A percentile compares a stretch with the other conserved stretches of the same genome.
These are phyloP conservation scores for Syngnathus floridae DNA, from an alignment of 2,113 vertebrate species.

Conservation along the genomic window DNA sequence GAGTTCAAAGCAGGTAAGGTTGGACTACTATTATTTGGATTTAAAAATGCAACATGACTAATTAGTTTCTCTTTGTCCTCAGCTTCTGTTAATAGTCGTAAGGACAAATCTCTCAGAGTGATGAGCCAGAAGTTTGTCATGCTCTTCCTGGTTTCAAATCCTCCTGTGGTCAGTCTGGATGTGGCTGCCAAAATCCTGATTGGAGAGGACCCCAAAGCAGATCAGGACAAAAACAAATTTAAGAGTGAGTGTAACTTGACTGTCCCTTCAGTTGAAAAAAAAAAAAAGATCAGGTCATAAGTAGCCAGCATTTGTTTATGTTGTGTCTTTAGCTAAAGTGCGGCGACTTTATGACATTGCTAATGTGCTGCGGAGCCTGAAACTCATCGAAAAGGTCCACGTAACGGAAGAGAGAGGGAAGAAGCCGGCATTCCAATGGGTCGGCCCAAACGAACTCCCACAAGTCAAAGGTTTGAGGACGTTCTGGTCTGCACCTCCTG, in stretches of 20 bases:
- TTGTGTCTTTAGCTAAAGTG: conserved; percentile 81
- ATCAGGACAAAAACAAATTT: conserved; percentile 93
- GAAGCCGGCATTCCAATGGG: conserved; percentile 97
- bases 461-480: conserved; percentile 63
- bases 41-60: not conserved
- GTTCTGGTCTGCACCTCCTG: no score
- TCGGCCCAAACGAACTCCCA: conserved; percentile 77
- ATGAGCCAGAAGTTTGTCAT: conserved; percentile 99
- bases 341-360: conserved; percentile 93
- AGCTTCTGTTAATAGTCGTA: conserved; percentile 90
- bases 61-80: conserved; percentile 6
- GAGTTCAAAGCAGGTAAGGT: conserved; percentile 85
- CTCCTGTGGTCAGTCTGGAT: conserved; percentile 88
- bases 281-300: not conserved
- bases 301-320: not conserved
- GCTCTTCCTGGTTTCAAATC: conserved; percentile 88
- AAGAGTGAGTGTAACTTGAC: conserved; percentile 81
- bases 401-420: conserved; percentile 85
- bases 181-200: conserved; percentile 93
- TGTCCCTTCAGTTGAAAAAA: not conserved
- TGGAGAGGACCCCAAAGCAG: conserved; percentile 84
- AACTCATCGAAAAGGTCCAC: conserved; percentile 93
- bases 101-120: conserved; percentile 93
- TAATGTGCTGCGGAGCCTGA: conserved; percentile 90
- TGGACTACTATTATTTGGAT: not conserved